Evolutionary conservation across 2,797 vertebrate genomes (phyloP).

Genomic region (Meda fulgida): DNA sequence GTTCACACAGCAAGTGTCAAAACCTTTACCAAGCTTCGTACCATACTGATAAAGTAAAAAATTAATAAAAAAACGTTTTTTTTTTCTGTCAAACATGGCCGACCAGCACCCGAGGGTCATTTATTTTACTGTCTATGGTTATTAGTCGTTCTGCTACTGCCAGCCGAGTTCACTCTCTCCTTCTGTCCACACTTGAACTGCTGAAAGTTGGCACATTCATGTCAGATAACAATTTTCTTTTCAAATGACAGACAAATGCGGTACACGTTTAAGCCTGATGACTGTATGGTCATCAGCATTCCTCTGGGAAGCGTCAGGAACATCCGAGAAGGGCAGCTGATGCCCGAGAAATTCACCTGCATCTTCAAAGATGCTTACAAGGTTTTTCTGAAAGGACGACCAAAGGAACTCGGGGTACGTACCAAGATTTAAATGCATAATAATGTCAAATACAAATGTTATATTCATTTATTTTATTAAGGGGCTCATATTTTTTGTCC

Average conservation of each 20-base stretch:
- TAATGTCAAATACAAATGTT: neutral
- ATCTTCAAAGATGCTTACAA: conserved; percentile 79
- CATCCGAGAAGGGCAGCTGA: conserved; percentile 56
- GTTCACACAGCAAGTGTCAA: too few relatives aligned
- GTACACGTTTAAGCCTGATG: conserved; percentile 73
- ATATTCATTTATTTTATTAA: neutral
- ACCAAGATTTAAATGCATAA: neutral
- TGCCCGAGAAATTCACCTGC: conserved; percentile 76
- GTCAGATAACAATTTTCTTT: neutral
- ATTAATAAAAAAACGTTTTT: too few relatives aligned
- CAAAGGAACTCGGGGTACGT: conserved; percentile 74
- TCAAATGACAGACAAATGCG: conserved; percentile 51
- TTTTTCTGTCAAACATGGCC: too few relatives aligned
- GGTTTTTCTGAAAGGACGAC: conserved; percentile 74
- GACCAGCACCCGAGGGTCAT: too few relatives aligned
- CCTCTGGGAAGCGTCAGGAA: conserved; percentile 66
- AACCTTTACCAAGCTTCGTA: too few relatives aligned
- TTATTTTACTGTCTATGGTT: too few relatives aligned
- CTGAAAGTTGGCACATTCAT: neutral
- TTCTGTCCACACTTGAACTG: neutral
- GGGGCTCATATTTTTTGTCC: neutral
- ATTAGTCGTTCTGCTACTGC: too few relatives aligned
- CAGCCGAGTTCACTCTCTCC: neutral
- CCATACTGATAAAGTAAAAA: too few relatives aligned
- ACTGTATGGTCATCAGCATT: conserved; percentile 78